Percentiles rank a stretch among this genome's conserved stretches.
These are phyloP conservation scores for Bibio marci DNA, from an alignment of 2,888 invertebrate species.

Conservation along the genomic window DNA sequence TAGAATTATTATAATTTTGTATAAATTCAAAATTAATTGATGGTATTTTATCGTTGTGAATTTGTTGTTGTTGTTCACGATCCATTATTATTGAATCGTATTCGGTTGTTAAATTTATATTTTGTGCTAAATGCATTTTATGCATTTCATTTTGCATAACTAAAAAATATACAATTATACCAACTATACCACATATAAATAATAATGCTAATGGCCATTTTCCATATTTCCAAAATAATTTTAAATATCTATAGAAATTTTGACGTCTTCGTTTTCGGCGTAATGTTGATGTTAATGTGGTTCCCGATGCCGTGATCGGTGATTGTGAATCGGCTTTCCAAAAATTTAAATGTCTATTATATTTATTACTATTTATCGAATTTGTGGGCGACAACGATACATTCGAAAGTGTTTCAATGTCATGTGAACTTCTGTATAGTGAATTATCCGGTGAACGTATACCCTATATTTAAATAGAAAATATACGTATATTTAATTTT, in stretches of 20 bases:
- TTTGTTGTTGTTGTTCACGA: constrained; percentile 1
- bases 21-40: constrained; percentile 1
- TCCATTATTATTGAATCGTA: no score
- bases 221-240: constrained; percentile 9
- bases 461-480: no score
- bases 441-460: no score
- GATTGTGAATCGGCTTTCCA: constrained; percentile 12
- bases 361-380: constrained; percentile 8
- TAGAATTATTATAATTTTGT: not conserved
- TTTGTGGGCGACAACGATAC: no score
- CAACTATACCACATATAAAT: constrained; percentile 6
- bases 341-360: constrained; percentile 9
- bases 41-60: not conserved
- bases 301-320: constrained; percentile 7
- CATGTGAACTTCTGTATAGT: no score
- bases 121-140: no score
- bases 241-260: constrained; percentile 5
- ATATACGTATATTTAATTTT: no score
- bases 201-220: constrained; percentile 10
- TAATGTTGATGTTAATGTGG: constrained; percentile 3
- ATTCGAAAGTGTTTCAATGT: no score
- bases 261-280: constrained; percentile 2
- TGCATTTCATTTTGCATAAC: constrained; percentile 2
- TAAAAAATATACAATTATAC: constrained; percentile 10
- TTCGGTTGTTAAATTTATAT: no score